Evolutionary conservation across 2,888 invertebrate genomes (phyloP).

Genomic region (Parasteatoda lunata): DNA sequence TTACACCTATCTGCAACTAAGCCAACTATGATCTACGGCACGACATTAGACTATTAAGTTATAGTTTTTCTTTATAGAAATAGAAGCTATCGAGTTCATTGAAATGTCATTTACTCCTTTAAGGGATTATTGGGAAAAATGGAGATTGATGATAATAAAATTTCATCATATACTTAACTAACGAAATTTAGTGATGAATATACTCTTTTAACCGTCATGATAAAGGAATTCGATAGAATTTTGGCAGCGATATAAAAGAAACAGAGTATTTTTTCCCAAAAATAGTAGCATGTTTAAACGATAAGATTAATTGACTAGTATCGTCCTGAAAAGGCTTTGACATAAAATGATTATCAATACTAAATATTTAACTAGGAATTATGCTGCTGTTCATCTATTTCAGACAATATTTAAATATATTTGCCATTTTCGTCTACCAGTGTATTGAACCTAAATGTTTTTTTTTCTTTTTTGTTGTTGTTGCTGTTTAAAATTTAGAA

Average conservation of each 20-base stretch:
- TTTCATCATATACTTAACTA: conserved; percentile 37
- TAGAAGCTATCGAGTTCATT: conserved; percentile 34
- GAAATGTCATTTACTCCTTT: conserved; percentile 48
- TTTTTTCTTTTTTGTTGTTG: too few relatives aligned
- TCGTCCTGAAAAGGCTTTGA: too few relatives aligned
- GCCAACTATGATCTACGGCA: conserved; percentile 52
- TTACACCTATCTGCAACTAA: conserved; percentile 57
- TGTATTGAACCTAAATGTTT: too few relatives aligned
- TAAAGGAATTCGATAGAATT: conserved; percentile 41
- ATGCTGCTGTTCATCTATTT: too few relatives aligned
- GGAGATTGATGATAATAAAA: conserved; percentile 44
- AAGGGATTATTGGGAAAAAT: conserved; percentile 41
- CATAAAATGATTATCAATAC: too few relatives aligned
- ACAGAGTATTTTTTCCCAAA: not conserved
- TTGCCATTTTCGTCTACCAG: too few relatives aligned
- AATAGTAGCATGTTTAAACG: too few relatives aligned
- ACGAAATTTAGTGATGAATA: conserved; percentile 31
- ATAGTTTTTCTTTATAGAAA: conserved; percentile 9
- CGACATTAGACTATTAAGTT: conserved; percentile 48
- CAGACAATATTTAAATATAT: too few relatives aligned
- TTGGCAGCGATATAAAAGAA: not conserved
- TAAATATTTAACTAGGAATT: too few relatives aligned
- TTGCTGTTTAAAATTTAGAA: too few relatives aligned
- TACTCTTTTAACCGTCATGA: conserved; percentile 19
- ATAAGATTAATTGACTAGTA: too few relatives aligned